Evolutionary conservation across 2,888 invertebrate genomes (phyloP), one percentile per base, ranked within the genome.

Genomic region (Andrena bucephala): DNA sequence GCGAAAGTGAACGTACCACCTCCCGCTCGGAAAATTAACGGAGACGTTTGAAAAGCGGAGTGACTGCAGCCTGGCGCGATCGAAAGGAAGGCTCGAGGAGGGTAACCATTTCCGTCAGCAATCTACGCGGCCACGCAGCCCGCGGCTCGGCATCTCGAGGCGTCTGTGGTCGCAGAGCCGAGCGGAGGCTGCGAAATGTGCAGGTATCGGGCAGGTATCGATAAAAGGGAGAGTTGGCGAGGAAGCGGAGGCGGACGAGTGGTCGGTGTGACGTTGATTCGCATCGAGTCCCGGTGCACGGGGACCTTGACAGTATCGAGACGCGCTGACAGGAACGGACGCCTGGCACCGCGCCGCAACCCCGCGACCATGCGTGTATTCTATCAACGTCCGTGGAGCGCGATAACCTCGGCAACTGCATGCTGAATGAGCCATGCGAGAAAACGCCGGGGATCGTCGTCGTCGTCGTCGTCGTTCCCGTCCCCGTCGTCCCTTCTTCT

Each of bases 271-370:
- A 80, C 80, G 80, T 73, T 71, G 82, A 82, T 67, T 67, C 72
- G 73, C 70, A 70, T 72, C 74, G 81, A 52, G 76, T 62, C 73
- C 81, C 71, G 72, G 66, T 66, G 76, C 67, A 65, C 67, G 75
- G 42, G 27, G 85, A 86, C 87, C 87, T 89, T 89, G 89, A 89
- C 89, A 85, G 89, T 89, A 88, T 82, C 78, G 74, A 87, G 87
- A 88, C 81, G 76, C 87, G 85, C 84, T 83, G 88, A 81, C 88
- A 82, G 85, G 50, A 60, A 63, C 69, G 77, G 42, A 81, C 74
- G 76, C 67, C 82, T 57, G 71, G 36, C 79, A 63, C 8, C 68
- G 65, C 62, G 50, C 8, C 36, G 36, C 63, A 77, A 59, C 62
- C 70, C 65, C 66, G 69, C 80, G 75, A 81, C 77, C 76, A 78